These are phyloP conservation scores for Aphidius ervi DNA, from an alignment of 1,140 invertebrate genomes.

Conservation along the genomic window DNA sequence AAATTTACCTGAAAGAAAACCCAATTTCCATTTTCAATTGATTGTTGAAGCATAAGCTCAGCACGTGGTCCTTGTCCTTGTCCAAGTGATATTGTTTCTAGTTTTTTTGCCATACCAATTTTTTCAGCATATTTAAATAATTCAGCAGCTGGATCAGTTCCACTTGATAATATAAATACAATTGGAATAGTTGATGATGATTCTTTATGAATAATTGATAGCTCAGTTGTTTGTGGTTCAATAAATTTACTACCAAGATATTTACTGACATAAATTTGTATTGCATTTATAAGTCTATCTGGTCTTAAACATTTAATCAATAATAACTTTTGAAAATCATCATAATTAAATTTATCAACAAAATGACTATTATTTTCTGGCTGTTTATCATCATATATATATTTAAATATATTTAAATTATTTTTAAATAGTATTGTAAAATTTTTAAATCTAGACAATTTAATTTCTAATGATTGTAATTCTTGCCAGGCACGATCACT, in stretches of 20 bases:
- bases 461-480: constrained; percentile 53
- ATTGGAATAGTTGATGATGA: constrained; percentile 61
- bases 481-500: constrained; percentile 61
- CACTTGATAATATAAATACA: constrained; percentile 68
- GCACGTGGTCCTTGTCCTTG: constrained; percentile 69
- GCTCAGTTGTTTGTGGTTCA: constrained; percentile 64
- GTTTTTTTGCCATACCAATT: constrained; percentile 54
- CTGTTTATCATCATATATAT: constrained; percentile 54
- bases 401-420: constrained; percentile 54
- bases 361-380: constrained; percentile 46
- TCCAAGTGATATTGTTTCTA: constrained; percentile 67
- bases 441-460: constrained; percentile 50
- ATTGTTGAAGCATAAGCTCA: constrained; percentile 60
- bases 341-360: constrained; percentile 45
- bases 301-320: constrained; percentile 68
- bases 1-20: constrained; percentile 58
- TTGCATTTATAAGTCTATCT: constrained; percentile 69
- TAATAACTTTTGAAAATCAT: constrained; percentile 60
- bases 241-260: constrained; percentile 63
- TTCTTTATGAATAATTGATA: constrained; percentile 62
- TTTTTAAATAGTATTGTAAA: constrained; percentile 52
- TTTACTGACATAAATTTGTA: constrained; percentile 61
- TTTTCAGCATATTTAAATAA: constrained; percentile 64
- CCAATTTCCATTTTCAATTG: constrained; percentile 61
- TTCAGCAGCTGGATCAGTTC: constrained; percentile 67